phyloP scores from a whole-genome alignment of 2,888 invertebrate species.

The Acronicta aceris region DNA sequence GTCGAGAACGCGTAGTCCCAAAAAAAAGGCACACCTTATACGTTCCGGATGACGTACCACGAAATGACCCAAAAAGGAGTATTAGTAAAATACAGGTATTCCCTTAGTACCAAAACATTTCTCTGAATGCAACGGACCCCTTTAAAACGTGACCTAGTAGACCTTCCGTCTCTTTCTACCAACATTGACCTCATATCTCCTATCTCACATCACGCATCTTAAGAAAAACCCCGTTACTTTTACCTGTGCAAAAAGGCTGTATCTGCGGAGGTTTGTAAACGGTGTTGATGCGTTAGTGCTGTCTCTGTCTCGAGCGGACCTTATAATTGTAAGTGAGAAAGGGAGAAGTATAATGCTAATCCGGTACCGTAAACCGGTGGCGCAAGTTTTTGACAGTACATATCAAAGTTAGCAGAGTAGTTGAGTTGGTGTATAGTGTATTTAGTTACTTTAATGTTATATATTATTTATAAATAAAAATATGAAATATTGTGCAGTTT shows the following conservation, averaged over 20 bases:
- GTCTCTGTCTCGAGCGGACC: constrained; percentile 62
- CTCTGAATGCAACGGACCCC: constrained; percentile 62
- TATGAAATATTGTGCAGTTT: constrained; percentile 55
- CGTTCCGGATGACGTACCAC: constrained; percentile 9
- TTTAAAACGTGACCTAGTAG: constrained; percentile 77
- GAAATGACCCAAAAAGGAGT: constrained; percentile 40
- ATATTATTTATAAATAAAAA: constrained; percentile 56
- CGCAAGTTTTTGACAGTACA: constrained; percentile 88
- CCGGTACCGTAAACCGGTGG: constrained; percentile 79
- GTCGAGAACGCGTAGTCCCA: constrained; percentile 11
- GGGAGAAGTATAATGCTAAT: constrained; percentile 67
- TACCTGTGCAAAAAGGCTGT: constrained; percentile 88
- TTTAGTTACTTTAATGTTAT: constrained; percentile 63
- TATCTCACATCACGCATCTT: constrained; percentile 84
- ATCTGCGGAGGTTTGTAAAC: constrained; percentile 73
- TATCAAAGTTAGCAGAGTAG: constrained; percentile 75
- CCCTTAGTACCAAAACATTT: constrained; percentile 52
- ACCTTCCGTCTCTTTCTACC: constrained; percentile 68
- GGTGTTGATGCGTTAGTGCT: constrained; percentile 29
- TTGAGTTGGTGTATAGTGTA: constrained; percentile 74
- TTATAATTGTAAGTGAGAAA: constrained; percentile 42
- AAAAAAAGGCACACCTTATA: constrained; percentile 32
- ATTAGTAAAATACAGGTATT: constrained; percentile 28
- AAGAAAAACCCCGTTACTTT: constrained; percentile 89
- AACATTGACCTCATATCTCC: constrained; percentile 67